Conservation (phyloP, 1,140 invertebrate genomes). For the Drosophila teissieri region DNA sequence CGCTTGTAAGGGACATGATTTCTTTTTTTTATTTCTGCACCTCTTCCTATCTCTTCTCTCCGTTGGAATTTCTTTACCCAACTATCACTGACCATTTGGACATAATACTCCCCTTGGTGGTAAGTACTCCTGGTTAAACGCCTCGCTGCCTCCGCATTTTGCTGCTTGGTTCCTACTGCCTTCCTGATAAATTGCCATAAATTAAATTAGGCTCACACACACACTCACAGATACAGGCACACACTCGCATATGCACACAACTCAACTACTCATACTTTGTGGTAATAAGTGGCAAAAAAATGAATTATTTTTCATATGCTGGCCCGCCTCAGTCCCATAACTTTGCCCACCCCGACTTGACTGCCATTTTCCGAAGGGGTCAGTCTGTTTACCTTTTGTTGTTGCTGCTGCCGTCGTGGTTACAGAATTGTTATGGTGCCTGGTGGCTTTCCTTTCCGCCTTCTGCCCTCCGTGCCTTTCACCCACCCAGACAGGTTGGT, state of each 20-base stretch:
- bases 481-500: constrained; percentile 44
- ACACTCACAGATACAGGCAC: not conserved
- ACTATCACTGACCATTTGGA: constrained; percentile 14
- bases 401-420: constrained; percentile 62
- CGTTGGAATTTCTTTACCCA: not conserved
- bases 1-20: not conserved
- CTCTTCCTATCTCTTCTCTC: not conserved
- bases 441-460: constrained; percentile 25
- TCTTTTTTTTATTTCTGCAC: not conserved
- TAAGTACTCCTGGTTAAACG: constrained; percentile 59
- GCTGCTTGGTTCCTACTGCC: constrained; percentile 14
- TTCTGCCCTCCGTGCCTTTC: constrained; percentile 1
- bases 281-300: constrained; percentile 65
- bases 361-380: constrained; percentile 57
- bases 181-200: constrained; percentile 75
- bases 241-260: constrained; percentile 28
- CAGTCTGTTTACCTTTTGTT: constrained; percentile 69
- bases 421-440: constrained; percentile 72
- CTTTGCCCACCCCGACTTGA: constrained; percentile 37
- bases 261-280: constrained; percentile 35
- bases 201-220: constrained; percentile 68
- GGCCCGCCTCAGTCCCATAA: constrained; percentile 53
- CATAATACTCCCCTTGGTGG: constrained; percentile 6
- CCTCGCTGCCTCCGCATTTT: constrained; percentile 62
- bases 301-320: constrained; percentile 78